phyloP scores from a whole-genome alignment of 2,888 invertebrate species.

The Digitonthophagus gazella region DNA sequence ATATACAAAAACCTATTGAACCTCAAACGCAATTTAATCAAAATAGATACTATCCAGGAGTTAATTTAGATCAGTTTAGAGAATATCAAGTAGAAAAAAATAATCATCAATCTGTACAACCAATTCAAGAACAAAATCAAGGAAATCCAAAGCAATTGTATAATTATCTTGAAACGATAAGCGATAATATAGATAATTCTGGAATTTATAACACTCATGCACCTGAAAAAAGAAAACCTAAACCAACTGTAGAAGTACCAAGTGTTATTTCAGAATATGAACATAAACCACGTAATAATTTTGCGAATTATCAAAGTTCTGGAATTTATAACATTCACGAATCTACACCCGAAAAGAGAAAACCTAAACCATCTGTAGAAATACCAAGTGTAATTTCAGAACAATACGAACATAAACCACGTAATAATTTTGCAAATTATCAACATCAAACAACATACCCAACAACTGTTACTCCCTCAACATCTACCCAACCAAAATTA shows the following conservation, averaged over 20 bases:
- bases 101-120: background rate
- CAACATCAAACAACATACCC: background rate
- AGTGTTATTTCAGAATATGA: background rate
- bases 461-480: background rate
- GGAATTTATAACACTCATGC: background rate
- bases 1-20: background rate
- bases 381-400: background rate
- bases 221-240: background rate
- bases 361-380: background rate
- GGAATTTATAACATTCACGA: background rate
- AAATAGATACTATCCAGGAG: conserved; percentile 4
- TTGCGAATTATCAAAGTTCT: conserved; percentile 1
- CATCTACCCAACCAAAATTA: background rate
- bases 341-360: background rate
- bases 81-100: conserved; percentile 7
- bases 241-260: background rate
- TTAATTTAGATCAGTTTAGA: background rate
- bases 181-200: too few relatives aligned
- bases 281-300: background rate
- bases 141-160: background rate
- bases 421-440: conserved; percentile 4
- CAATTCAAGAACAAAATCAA: too few relatives aligned
- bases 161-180: background rate
- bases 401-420: background rate
- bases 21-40: conserved; percentile 8